These are phyloP conservation scores for Ommatoiulus sabulosus DNA, from an alignment of 2,888 invertebrate species.

Conservation along the genomic window DNA sequence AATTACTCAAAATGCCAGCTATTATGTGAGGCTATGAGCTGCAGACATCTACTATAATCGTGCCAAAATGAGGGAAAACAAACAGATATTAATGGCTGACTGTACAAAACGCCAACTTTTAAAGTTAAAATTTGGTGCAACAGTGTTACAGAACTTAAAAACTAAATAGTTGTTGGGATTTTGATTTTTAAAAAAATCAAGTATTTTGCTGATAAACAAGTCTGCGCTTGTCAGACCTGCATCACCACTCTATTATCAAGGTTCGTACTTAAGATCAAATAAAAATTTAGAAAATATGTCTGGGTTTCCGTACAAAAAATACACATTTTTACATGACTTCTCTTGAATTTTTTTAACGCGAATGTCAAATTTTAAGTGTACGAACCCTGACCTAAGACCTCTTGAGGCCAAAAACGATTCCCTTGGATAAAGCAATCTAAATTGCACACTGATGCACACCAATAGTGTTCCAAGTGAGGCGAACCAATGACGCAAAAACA, in stretches of 20 bases:
- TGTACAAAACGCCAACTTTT: no score
- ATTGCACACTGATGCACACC: slow-evolving; percentile 35
- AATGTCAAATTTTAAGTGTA: background rate
- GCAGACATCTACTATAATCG: background rate
- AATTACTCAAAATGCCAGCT: background rate
- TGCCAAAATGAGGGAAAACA: background rate
- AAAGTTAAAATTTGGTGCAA: background rate
- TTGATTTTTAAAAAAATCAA: background rate
- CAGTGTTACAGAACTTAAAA: background rate
- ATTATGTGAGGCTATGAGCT: background rate
- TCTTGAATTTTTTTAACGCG: no score
- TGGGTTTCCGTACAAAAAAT: no score
- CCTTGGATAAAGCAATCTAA: slow-evolving; percentile 1
- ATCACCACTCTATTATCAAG: background rate
- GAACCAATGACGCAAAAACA: background rate
- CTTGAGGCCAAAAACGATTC: background rate
- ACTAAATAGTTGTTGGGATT: background rate
- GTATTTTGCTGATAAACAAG: slow-evolving; percentile 18
- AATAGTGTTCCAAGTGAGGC: slow-evolving; percentile 40
- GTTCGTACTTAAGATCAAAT: background rate
- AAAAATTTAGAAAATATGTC: no score
- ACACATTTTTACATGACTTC: no score
- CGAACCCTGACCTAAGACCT: slow-evolving; percentile 3
- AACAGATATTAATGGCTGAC: background rate
- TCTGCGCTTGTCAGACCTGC: slow-evolving; percentile 36